Conservation (phyloP, 2,888 invertebrate species). For the Cyclophora punctaria region DNA sequence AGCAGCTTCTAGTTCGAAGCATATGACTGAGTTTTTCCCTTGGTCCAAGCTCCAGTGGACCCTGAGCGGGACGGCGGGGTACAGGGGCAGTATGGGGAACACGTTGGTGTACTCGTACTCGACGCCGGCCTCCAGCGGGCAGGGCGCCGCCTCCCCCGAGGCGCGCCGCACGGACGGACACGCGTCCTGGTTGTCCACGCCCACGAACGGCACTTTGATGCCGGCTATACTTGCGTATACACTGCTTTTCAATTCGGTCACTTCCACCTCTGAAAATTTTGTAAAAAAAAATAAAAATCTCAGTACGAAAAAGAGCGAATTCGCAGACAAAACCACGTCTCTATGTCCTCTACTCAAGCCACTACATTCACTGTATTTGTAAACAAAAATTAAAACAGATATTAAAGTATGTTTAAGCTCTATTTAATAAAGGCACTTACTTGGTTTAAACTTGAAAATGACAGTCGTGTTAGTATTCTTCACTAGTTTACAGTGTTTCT, state of each 20-base stretch:
- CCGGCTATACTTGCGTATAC: constrained; percentile 71
- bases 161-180: constrained; percentile 65
- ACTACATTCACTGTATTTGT: not conserved
- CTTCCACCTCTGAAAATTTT: constrained; percentile 54
- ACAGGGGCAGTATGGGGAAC: constrained; percentile 63
- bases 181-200: constrained; percentile 80
- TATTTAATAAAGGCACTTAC: constrained; percentile 34
- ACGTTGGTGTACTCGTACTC: constrained; percentile 80
- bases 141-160: constrained; percentile 66
- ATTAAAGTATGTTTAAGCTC: no score
- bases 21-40: constrained; percentile 63
- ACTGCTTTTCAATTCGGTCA: constrained; percentile 65
- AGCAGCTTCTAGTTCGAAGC: constrained; percentile 78
- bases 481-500: constrained; percentile 76
- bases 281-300: no score
- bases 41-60: constrained; percentile 78
- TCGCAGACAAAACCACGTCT: no score
- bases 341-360: no score
- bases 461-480: constrained; percentile 70
- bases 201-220: constrained; percentile 81
- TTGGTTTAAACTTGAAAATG: constrained; percentile 73
- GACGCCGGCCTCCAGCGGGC: constrained; percentile 77
- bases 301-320: no score
- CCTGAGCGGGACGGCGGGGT: constrained; percentile 60
- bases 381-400: no score